Base-by-base conservation (phyloP, 2,888 invertebrate genomes). In the Synanthedon vespiformis region DNA sequence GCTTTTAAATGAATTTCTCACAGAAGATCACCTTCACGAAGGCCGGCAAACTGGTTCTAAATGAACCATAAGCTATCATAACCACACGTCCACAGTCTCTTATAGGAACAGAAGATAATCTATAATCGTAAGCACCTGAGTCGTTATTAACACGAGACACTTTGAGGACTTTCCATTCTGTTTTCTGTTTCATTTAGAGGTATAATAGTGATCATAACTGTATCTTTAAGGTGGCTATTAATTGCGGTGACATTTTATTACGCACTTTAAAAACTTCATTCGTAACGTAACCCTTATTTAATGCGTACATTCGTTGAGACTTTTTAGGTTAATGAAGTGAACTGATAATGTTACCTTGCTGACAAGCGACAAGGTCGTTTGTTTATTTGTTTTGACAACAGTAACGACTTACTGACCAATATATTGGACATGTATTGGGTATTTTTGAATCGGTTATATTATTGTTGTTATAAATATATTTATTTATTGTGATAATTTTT, bases 1-100 rank as follows among this genome's bases (percentile, higher is more conserved):
- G 55, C 53, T 58, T 5, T 44, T 14, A 48, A 60, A 65, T 58
- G 58, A 62, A 63, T 68, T 62, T 67, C 65, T 55, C 58, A 57
- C 59, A 62, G 61, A 59, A 57, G 67, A 65, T 72, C 65, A 69
- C 74, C 71, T 77, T 74, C 68, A 58, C 61, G 61, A 65, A 64
- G 65, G 67, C 60, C 63, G 59, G 53, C 51, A 59, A 74, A 77
- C 78, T 58, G 73, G 81, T 80, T 77, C 65, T 72, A 62, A 67
- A 70, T 62, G 60, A 60, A 61, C 60, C 57, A 58, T 56, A 54
- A 58, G 60, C 59, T 60, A 67, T 66, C 65, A 70, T 69, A 67
- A 72, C 65, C 64, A 66, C 44, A 34, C 10, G 34, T 10, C 34
- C 34, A 34, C 34, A 34, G 10, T 10, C 34, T 2, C 34, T 34